Conservation (phyloP, 2,888 invertebrate species). For the Drosophila pseudotakahashii region DNA sequence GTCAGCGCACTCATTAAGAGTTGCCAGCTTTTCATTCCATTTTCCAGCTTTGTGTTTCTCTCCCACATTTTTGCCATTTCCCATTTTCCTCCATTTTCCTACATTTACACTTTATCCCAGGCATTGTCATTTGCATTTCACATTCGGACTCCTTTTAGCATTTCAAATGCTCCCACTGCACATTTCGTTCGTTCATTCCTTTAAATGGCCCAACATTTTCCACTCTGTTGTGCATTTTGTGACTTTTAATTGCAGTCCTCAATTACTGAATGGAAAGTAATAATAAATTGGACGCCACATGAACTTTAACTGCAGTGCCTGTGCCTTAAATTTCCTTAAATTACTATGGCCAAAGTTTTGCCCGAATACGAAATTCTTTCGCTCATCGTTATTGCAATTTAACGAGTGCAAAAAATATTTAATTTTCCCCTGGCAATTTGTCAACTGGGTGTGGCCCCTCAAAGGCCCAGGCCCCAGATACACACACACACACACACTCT, state of each 20-base stretch:
- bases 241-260: conserved; percentile 48
- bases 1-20: conserved; percentile 75
- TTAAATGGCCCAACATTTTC: conserved; percentile 53
- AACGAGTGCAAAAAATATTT: conserved; percentile 43
- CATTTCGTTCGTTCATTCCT: conserved; percentile 45
- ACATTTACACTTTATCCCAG: conserved; percentile 29
- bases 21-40: conserved; percentile 40
- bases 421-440: conserved; percentile 65
- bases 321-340: conserved; percentile 2
- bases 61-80: conserved; percentile 1
- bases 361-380: not conserved
- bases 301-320: conserved; percentile 13
- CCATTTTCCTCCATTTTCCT: not conserved
- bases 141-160: conserved; percentile 50
- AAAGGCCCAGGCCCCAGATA: conserved; percentile 14
- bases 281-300: conserved; percentile 32
- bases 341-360: conserved; percentile 7
- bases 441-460: conserved; percentile 68
- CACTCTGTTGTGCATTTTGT: conserved; percentile 56
- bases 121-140: conserved; percentile 64
- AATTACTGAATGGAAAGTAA: conserved; percentile 37
- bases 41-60: conserved; percentile 9
- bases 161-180: conserved; percentile 37
- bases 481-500: conserved; percentile 24
- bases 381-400: conserved; percentile 40